Conservation (phyloP, 1,140 invertebrate species). For the Cecropterus lyciades region DNA sequence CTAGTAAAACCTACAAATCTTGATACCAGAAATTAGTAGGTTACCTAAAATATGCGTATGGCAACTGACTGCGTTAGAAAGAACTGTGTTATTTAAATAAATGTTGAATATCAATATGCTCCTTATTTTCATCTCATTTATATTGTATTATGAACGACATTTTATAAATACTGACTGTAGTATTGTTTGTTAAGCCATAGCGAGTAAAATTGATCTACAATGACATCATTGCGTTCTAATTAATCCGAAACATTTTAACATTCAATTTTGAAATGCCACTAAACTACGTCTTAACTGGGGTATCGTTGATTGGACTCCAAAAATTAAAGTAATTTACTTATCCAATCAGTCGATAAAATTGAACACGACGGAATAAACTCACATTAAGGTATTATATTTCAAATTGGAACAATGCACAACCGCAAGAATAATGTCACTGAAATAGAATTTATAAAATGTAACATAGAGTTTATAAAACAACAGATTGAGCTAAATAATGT, state of each 20-base stretch:
- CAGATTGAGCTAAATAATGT: conserved; percentile 62
- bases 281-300: conserved; percentile 40
- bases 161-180: too few relatives aligned
- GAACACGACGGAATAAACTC: conserved; percentile 67
- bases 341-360: conserved; percentile 27
- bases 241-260: background rate
- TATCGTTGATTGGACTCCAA: conserved; percentile 19
- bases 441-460: conserved; percentile 60
- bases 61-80: conserved; percentile 49
- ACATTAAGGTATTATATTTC: conserved; percentile 49
- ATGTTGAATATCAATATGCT: conserved; percentile 3
- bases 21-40: conserved; percentile 53
- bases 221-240: background rate
- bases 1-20: conserved; percentile 60
- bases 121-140: background rate
- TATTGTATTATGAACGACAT: too few relatives aligned
- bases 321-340: conserved; percentile 16
- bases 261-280: background rate
- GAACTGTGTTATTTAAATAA: background rate
- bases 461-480: conserved; percentile 43
- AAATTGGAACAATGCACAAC: conserved; percentile 73
- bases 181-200: background rate
- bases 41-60: conserved; percentile 59
- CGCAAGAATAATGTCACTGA: conserved; percentile 50
- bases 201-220: background rate